A percentile compares a stretch with the other conserved stretches of the same genome.
These are phyloP conservation scores for Cossypha niveicapilla DNA, from an alignment of 2,797 vertebrate species.

Conservation along the genomic window DNA sequence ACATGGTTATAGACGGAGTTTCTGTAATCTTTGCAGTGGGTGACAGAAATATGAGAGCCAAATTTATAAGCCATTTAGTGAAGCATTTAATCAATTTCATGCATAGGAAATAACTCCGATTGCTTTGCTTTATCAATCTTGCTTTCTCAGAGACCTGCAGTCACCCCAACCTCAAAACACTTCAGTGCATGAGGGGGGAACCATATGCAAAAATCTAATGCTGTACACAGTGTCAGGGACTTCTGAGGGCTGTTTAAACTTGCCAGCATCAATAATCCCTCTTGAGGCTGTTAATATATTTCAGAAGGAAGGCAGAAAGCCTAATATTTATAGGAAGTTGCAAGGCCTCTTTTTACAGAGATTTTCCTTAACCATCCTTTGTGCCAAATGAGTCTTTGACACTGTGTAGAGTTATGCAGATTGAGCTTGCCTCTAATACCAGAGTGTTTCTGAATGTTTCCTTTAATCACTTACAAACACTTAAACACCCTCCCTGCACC, in stretches of 20 bases:
- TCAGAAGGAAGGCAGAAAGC: slow-evolving; percentile 51
- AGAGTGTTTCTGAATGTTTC: background rate
- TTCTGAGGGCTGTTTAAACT: slow-evolving; percentile 51
- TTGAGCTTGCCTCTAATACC: background rate
- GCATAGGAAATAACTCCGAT: slow-evolving; percentile 80
- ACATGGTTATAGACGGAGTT: slow-evolving; percentile 76
- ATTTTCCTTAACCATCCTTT: slow-evolving; percentile 68
- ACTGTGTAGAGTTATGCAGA: background rate
- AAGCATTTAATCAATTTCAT: slow-evolving; percentile 86
- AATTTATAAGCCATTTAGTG: slow-evolving; percentile 85
- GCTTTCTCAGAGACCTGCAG: slow-evolving; percentile 60
- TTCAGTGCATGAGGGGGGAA: background rate
- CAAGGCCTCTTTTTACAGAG: slow-evolving; percentile 40
- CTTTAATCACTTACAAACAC: slow-evolving; percentile 14
- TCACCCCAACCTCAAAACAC: slow-evolving; percentile 48
- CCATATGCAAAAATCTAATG: background rate
- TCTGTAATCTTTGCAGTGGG: slow-evolving; percentile 84
- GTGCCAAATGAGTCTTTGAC: slow-evolving; percentile 20
- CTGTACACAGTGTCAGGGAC: background rate
- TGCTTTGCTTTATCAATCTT: slow-evolving; percentile 80
- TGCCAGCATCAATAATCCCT: slow-evolving; percentile 44
- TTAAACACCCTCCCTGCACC: background rate
- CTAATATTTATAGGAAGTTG: slow-evolving; percentile 59
- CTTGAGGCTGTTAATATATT: slow-evolving; percentile 60
- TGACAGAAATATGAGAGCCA: slow-evolving; percentile 85